Evolutionary conservation across 2,113 vertebrate genomes (phyloP).

Genomic region (Hylia prasina): DNA sequence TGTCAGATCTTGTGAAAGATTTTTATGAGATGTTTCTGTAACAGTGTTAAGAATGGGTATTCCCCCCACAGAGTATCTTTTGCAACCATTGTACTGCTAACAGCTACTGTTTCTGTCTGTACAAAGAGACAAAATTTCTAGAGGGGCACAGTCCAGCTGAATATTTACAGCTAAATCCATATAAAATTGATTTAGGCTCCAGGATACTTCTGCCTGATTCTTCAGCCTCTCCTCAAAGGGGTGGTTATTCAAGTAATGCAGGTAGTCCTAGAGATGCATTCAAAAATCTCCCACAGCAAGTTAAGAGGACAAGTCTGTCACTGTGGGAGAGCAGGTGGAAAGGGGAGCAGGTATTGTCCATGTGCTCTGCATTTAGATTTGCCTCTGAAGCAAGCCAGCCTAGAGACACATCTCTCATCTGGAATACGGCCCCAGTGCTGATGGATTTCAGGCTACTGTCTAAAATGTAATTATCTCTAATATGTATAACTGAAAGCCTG

Average conservation of each 20-base stretch:
- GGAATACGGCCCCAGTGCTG: neutral
- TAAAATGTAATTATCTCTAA: neutral
- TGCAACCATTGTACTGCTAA: neutral
- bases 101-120: neutral
- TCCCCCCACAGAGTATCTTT: neutral
- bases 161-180: neutral
- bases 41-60: neutral
- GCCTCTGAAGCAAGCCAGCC: neutral
- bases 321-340: neutral
- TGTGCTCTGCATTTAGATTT: neutral
- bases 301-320: neutral
- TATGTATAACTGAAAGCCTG: neutral
- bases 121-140: neutral
- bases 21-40: neutral
- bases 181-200: neutral
- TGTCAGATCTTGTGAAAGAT: neutral
- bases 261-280: neutral
- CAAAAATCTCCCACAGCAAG: neutral
- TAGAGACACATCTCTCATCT: neutral
- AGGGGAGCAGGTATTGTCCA: neutral
- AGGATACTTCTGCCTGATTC: neutral
- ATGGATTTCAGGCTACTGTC: neutral
- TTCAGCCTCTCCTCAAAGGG: neutral
- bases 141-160: neutral
- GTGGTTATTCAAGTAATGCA: neutral